Percentiles rank a stretch among this genome's conserved stretches.
Evolutionary conservation across 1,140 invertebrate species (phyloP).

Genomic region (Sminthurinus signatus): DNA sequence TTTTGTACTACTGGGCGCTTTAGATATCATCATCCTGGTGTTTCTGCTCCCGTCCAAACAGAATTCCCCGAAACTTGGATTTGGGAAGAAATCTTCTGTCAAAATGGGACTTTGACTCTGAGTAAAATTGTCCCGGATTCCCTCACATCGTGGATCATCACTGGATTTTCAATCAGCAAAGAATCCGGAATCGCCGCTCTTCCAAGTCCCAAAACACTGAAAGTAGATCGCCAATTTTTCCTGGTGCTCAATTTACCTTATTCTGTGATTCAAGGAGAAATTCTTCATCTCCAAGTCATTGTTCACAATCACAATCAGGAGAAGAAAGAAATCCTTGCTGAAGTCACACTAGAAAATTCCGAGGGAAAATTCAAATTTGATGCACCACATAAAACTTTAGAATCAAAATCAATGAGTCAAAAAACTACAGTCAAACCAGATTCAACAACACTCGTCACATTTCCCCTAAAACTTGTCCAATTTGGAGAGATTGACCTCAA

Average conservation of each 20-base stretch:
- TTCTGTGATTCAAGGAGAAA: conserved; percentile 33
- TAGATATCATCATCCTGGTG: background rate
- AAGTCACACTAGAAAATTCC: conserved; percentile 14
- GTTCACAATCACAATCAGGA: conserved; percentile 62
- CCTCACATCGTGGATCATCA: conserved; percentile 86
- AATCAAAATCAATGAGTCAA: too few relatives aligned
- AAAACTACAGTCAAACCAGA: too few relatives aligned
- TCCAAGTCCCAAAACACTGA: background rate
- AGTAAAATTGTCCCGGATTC: conserved; percentile 68
- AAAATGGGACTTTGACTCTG: conserved; percentile 48
- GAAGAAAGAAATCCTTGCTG: background rate
- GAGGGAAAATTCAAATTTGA: conserved; percentile 17
- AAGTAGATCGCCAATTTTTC: conserved; percentile 29
- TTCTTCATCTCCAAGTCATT: conserved; percentile 56
- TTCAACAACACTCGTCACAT: too few relatives aligned
- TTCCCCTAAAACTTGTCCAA: too few relatives aligned
- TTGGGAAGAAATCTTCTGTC: conserved; percentile 50
- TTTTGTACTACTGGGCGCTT: background rate
- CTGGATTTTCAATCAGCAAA: conserved; percentile 82
- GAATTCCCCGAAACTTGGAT: conserved; percentile 48
- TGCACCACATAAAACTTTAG: background rate
- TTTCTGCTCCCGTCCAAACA: conserved; percentile 15
- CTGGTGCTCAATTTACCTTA: conserved; percentile 30
- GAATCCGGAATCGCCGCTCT: conserved; percentile 50
- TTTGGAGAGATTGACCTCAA: too few relatives aligned